Conservation (phyloP, 1,140 invertebrate species). For the Thalassaphorura encarpata region DNA sequence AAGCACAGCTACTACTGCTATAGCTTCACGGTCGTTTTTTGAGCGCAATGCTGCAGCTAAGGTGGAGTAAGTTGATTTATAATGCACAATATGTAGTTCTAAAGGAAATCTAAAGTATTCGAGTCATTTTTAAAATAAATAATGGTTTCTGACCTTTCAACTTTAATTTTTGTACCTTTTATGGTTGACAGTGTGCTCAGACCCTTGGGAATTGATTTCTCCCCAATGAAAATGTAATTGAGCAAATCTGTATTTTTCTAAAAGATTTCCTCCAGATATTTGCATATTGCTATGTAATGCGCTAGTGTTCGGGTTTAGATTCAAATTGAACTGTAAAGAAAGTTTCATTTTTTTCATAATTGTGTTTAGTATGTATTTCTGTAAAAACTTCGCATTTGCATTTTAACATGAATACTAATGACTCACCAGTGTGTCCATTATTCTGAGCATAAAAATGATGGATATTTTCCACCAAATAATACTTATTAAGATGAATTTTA, state of each 20-base stretch:
- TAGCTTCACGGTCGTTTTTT: background rate
- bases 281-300: background rate
- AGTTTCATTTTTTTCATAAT: background rate
- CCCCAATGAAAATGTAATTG: constrained; percentile 12
- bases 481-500: background rate
- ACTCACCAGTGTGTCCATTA: background rate
- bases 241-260: background rate
- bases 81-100: constrained; percentile 14
- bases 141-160: too few species aligned
- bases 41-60: background rate
- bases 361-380: background rate
- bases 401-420: background rate
- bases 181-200: constrained; percentile 4
- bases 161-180: too few species aligned
- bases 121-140: too few species aligned
- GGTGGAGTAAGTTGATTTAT: background rate
- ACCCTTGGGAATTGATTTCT: constrained; percentile 5
- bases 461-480: background rate
- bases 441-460: constrained; percentile 2
- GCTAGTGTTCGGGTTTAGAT: background rate
- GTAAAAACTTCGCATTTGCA: background rate
- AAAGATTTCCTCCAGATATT: background rate
- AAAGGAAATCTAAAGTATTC: too few species aligned
- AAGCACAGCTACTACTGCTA: constrained; percentile 2
- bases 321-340: background rate